Percentiles rank a stretch among this genome's conserved stretches.
phyloP scores from a whole-genome alignment of 2,797 vertebrate species.

The Knipowitschia caucasica region DNA sequence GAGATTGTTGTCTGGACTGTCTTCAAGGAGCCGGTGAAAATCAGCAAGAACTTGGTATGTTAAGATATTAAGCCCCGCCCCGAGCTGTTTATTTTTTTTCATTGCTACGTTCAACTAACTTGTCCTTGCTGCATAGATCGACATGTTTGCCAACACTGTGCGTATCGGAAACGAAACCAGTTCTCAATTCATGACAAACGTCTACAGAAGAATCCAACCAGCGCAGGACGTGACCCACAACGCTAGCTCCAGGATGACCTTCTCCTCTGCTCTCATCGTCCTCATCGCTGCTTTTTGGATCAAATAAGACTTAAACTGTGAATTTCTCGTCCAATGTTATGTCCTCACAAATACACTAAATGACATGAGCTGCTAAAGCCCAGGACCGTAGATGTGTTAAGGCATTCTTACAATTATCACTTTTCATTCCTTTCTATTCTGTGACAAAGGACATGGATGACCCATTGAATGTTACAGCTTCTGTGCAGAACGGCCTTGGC shows the following conservation, averaged over 20 bases:
- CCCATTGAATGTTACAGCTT: neutral
- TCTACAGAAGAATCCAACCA: conserved; percentile 42
- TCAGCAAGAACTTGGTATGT: conserved; percentile 69
- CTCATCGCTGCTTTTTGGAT: conserved; percentile 25
- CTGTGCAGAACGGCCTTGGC: too few species aligned
- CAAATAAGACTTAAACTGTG: neutral
- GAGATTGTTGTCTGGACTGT: conserved; percentile 77
- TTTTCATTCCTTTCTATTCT: neutral
- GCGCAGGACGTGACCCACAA: neutral
- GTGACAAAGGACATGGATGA: neutral
- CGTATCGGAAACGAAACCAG: neutral
- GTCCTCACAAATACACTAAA: neutral
- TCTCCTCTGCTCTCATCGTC: conserved; percentile 40
- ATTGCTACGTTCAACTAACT: neutral
- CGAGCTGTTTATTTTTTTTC: neutral
- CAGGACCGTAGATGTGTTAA: neutral
- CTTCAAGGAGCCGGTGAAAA: conserved; percentile 68
- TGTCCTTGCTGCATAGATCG: conserved; percentile 48
- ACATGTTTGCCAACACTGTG: conserved; percentile 50
- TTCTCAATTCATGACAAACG: conserved; percentile 12
- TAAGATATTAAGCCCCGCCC: too few species aligned
- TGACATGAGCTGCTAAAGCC: neutral
- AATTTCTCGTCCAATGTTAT: too few species aligned
- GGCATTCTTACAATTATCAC: neutral
- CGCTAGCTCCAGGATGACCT: neutral